phyloP scores from a whole-genome alignment of 2,797 vertebrate species.

The Zenarchopterus dispar region DNA sequence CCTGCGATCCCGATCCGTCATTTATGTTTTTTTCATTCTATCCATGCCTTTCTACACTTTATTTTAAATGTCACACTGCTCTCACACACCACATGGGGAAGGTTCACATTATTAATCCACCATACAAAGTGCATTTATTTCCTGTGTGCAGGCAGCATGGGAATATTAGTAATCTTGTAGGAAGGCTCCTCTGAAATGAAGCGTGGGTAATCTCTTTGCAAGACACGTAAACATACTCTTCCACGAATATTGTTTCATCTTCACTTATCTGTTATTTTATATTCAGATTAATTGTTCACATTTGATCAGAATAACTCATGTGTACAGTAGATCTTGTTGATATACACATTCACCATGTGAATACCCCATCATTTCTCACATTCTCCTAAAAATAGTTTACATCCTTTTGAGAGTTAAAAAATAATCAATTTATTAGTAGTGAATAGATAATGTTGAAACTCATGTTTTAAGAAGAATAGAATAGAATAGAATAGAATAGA shows the following conservation, averaged over 20 bases:
- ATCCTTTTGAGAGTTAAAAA: no score
- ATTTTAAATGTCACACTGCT: constrained; percentile 46
- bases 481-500: no score
- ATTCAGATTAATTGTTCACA: no score
- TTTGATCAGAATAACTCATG: constrained; percentile 73
- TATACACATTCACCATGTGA: constrained; percentile 45
- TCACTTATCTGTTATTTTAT: not conserved
- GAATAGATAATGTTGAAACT: no score
- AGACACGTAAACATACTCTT: constrained; percentile 31
- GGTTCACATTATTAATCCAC: constrained; percentile 52
- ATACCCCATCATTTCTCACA: constrained; percentile 30
- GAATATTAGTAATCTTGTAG: constrained; percentile 38
- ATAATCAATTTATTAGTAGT: no score
- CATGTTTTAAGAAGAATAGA: no score
- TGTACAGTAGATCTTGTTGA: constrained; percentile 57
- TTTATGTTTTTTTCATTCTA: constrained; percentile 29
- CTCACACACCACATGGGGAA: constrained; percentile 29
- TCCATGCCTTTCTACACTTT: constrained; percentile 31
- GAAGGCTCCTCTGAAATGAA: constrained; percentile 19
- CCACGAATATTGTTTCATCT: constrained; percentile 36
- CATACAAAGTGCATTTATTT: constrained; percentile 51
- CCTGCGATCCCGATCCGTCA: constrained; percentile 34
- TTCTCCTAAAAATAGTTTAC: constrained; percentile 18
- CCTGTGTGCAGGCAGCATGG: constrained; percentile 24
- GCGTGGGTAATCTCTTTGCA: constrained; percentile 29